These are phyloP conservation scores for Gasterosteus nipponicus DNA, from an alignment of 2,113 vertebrate genomes.

Conservation along the genomic window DNA sequence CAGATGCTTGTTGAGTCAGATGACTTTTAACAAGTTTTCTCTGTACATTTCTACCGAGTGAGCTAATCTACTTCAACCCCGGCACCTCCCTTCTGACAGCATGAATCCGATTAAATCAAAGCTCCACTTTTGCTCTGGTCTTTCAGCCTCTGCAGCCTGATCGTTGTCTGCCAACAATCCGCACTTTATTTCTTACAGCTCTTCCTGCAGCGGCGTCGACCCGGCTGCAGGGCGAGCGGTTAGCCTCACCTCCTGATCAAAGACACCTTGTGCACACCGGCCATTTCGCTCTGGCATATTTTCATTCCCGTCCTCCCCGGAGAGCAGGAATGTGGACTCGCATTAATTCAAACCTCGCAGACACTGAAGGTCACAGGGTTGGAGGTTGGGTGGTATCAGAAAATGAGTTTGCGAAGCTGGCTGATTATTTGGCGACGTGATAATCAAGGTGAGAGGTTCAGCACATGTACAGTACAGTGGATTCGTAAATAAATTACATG, in stretches of 20 bases:
- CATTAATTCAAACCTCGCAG: conserved; percentile 55
- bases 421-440: conserved; percentile 23
- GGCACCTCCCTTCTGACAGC: conserved; percentile 20
- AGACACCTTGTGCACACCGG: conserved; percentile 65
- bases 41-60: conserved; percentile 19
- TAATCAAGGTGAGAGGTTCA: conserved; percentile 8
- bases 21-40: conserved; percentile 61
- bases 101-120: conserved; percentile 20
- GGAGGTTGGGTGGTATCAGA: conserved; percentile 46
- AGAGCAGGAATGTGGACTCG: conserved; percentile 44
- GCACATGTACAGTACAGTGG: conserved; percentile 6
- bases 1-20: conserved; percentile 74
- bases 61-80: conserved; percentile 20
- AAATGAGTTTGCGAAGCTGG: conserved; percentile 43
- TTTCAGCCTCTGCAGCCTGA: conserved; percentile 21
- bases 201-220: conserved; percentile 11
- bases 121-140: conserved; percentile 10
- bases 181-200: conserved; percentile 7
- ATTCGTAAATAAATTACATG: conserved; percentile 36
- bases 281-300: conserved; percentile 58
- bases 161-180: conserved; percentile 5
- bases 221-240: conserved; percentile 34
- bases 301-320: conserved; percentile 40
- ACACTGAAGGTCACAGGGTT: conserved; percentile 38
- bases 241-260: conserved; percentile 75